Percentiles rank a stretch among this genome's conserved stretches.
Conservation (phyloP, 2,113 vertebrate genomes). For the Phasianus colchicus region DNA sequence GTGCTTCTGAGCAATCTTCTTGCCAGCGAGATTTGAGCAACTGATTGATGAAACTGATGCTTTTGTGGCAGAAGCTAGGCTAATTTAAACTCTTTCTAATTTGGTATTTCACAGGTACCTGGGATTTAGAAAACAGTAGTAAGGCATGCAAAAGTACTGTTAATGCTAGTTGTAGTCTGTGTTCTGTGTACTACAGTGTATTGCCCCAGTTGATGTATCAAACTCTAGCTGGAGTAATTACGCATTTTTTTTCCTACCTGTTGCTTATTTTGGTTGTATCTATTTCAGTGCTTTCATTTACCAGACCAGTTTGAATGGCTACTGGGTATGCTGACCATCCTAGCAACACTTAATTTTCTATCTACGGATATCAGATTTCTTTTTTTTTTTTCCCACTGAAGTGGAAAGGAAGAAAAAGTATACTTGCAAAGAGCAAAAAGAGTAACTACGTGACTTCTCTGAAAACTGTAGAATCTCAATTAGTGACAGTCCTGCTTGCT, state of each 20-base stretch:
- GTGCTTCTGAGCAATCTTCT: background rate
- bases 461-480: background rate
- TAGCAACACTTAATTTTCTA: conserved; percentile 61
- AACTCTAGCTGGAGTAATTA: conserved; percentile 44
- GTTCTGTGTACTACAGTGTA: conserved; percentile 11
- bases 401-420: background rate
- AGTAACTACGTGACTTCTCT: background rate
- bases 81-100: background rate
- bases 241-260: conserved; percentile 61
- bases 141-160: background rate
- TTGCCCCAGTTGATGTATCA: conserved; percentile 1
- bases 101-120: background rate
- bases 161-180: background rate
- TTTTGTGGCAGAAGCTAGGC: background rate
- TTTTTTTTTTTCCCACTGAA: conserved; percentile 6
- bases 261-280: conserved; percentile 55
- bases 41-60: accelerated
- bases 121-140: background rate
- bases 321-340: conserved; percentile 61
- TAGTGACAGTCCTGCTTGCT: background rate
- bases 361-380: conserved; percentile 44
- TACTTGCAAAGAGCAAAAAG: background rate
- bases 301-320: conserved; percentile 61
- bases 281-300: conserved; percentile 66
- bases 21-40: background rate